Evolutionary conservation across 2,797 vertebrate species (phyloP).

Genomic region (Mus minutoides): DNA sequence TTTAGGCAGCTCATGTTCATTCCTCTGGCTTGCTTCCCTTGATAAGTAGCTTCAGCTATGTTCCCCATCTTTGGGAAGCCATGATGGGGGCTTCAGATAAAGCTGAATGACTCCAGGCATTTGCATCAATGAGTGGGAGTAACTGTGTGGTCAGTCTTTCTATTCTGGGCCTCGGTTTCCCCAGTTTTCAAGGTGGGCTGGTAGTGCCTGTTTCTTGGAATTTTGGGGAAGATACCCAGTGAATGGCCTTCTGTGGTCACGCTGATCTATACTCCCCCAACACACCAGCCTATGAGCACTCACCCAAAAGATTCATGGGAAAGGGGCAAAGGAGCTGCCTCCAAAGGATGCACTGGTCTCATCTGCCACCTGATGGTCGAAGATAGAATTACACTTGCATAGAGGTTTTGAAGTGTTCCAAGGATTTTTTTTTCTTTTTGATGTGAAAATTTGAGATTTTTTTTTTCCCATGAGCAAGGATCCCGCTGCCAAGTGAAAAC

Average conservation of each 20-base stretch:
- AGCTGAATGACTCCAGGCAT: not conserved
- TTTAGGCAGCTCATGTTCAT: rapidly evolving
- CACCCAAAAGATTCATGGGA: not conserved
- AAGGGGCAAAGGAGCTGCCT: rapidly evolving
- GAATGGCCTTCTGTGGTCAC: not conserved
- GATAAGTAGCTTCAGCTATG: not conserved
- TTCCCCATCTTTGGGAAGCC: not conserved
- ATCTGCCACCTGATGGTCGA: slow-evolving; percentile 2
- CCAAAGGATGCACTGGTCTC: not conserved
- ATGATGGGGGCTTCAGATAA: not conserved
- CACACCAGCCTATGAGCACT: rapidly evolving
- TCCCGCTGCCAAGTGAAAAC: not conserved
- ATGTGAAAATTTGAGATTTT: not conserved
- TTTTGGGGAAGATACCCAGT: not conserved
- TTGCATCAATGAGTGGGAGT: not conserved
- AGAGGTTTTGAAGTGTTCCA: rapidly evolving
- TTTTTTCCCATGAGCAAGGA: not conserved
- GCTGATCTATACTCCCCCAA: rapidly evolving
- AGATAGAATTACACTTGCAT: not conserved
- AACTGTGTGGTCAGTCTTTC: too few relatives aligned
- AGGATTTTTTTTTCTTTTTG: too few relatives aligned
- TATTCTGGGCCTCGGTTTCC: not conserved
- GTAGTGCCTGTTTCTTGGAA: not conserved
- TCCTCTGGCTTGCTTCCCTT: rapidly evolving
- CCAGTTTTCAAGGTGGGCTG: not conserved